phyloP scores from a whole-genome alignment of 2,797 vertebrate genomes.

The Falco rusticolus region DNA sequence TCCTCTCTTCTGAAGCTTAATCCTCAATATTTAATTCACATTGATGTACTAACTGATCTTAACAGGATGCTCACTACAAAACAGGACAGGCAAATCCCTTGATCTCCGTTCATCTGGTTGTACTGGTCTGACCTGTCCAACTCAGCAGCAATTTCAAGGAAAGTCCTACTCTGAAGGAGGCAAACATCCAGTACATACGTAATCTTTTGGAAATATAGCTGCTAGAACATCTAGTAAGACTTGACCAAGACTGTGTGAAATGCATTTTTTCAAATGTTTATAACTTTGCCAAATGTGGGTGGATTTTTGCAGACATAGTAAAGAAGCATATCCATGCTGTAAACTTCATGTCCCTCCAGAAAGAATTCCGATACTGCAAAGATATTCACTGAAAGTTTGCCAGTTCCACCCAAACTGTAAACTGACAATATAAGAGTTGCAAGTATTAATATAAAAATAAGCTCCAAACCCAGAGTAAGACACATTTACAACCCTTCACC shows the following conservation, averaged over 20 bases:
- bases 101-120: not conserved
- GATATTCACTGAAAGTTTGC: not conserved
- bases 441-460: not conserved
- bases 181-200: not conserved
- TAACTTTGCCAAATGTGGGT: conserved; percentile 43
- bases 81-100: not conserved
- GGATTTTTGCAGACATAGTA: conserved; percentile 11
- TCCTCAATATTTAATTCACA: not conserved
- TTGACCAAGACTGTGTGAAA: conserved; percentile 59
- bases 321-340: conserved; percentile 28
- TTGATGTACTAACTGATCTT: not conserved
- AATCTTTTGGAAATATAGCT: conserved; percentile 30
- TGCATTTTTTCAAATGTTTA: conserved; percentile 41
- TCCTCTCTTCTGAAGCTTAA: not conserved
- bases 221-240: conserved; percentile 26
- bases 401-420: conserved; percentile 5
- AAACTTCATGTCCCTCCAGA: conserved; percentile 18
- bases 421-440: not conserved
- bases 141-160: conserved; percentile 6
- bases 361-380: not conserved
- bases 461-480: not conserved
- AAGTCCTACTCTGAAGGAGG: not conserved
- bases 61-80: not conserved
- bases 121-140: not conserved
- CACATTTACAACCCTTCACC: not conserved